These are phyloP conservation scores for Naso thynnoides DNA, from an alignment of 2,797 vertebrate species.

Conservation along the genomic window DNA sequence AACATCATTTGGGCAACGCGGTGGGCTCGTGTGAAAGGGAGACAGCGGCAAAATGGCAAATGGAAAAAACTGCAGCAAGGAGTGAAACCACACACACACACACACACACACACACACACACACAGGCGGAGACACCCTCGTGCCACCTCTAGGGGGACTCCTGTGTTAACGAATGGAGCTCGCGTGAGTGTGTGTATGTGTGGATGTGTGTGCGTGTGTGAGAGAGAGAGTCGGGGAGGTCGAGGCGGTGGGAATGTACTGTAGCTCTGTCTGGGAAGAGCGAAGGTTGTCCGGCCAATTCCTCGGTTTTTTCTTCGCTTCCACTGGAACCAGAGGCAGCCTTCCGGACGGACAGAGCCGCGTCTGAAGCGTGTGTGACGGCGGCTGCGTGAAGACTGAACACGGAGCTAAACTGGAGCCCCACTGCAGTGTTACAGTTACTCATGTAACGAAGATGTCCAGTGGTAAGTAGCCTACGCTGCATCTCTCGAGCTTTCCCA, in stretches of 20 bases:
- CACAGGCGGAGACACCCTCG: not conserved
- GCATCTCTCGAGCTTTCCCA: conserved; percentile 30
- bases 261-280: conserved; percentile 56
- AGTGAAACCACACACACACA: conserved; percentile 6
- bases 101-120: not conserved
- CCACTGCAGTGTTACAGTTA: conserved; percentile 64
- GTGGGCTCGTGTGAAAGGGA: not conserved
- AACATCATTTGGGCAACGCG: no score
- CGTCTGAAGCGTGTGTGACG: conserved; percentile 44
- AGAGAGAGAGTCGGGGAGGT: conserved; percentile 37
- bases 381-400: conserved; percentile 53
- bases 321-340: not conserved
- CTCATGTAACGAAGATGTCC: conserved; percentile 57
- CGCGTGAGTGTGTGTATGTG: conserved; percentile 5
- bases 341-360: conserved; percentile 31
- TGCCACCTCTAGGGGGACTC: conserved; percentile 78
- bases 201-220: not conserved
- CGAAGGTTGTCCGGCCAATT: conserved; percentile 61
- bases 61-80: not conserved
- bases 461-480: conserved; percentile 72
- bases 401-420: conserved; percentile 37
- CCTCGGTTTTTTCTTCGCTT: conserved; percentile 39
- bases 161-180: conserved; percentile 53
- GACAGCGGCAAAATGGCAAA: not conserved
- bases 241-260: conserved; percentile 62